Evolutionary conservation across 2,113 vertebrate genomes (phyloP), one percentile per base, ranked within the genome.

Genomic region (Larimichthys crocea): DNA sequence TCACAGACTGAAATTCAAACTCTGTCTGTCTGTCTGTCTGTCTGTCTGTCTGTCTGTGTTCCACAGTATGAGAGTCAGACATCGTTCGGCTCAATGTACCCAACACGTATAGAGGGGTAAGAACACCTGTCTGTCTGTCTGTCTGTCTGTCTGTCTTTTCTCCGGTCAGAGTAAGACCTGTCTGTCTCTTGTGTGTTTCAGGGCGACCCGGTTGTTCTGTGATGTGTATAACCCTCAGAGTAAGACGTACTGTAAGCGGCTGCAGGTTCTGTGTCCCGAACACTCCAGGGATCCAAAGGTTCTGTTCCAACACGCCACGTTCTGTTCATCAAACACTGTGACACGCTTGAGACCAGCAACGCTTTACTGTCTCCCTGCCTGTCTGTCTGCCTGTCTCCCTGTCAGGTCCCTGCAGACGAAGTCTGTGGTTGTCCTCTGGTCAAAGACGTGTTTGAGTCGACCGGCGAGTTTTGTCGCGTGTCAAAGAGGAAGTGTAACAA

Each of bases 261-360:
- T 98, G 66, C 97, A 97, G 89, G 97, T 98, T 22, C 88, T 97
- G 19, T 98, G 97, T 87, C 97, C 97, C 0, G 97, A 98, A 89
- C 97, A 98, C 92, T 97, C 96, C 80, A 94, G 97, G 82, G 97
- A 98, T 35, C 97, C 97, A 52, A 98, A 98, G 96, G 97, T 98
- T 44, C 29, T 31, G 29, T 31, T 31, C 4, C 29, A 31, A 31
- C 29, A 31, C 29, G 29, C 26, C 26, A 31, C 0, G 29, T 31
- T 31, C 29, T 31, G 29, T 31, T 31, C 29, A 5, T 31, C 4
- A 31, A 31, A 31, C 29, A 31, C 29, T 5, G 29, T 31, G 29
- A 31, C 29, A 31, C 29, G 4, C 5, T 31, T 31, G 29, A 31
- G 4, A 31, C 29, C 29, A 31, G 29, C 29, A 3, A 48, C 11